Conservation (phyloP, 1,140 invertebrate species). For the Chironomus striatipennis region DNA sequence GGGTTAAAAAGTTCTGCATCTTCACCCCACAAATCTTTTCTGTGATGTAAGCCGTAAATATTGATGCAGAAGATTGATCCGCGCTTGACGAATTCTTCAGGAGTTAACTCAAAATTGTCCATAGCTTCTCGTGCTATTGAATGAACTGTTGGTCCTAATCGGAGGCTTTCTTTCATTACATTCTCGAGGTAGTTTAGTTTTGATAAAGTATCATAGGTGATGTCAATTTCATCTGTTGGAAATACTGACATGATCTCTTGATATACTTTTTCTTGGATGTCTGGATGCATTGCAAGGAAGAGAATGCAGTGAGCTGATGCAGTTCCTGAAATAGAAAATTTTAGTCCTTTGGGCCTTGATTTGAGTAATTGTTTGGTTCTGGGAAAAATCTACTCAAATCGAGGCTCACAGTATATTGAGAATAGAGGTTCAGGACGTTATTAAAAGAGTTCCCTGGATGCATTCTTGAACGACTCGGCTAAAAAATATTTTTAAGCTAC, state of each 20-base stretch:
- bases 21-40: slow-evolving; percentile 34
- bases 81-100: slow-evolving; percentile 26
- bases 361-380: no score
- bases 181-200: slow-evolving; percentile 28
- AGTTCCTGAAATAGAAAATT: neutral
- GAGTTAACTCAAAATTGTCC: slow-evolving; percentile 26
- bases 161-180: slow-evolving; percentile 40
- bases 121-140: slow-evolving; percentile 38
- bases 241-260: slow-evolving; percentile 25
- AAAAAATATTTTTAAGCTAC: no score
- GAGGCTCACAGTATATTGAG: no score
- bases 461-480: no score
- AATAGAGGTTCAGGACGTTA: no score
- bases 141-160: slow-evolving; percentile 47
- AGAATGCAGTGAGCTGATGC: slow-evolving; percentile 15
- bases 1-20: slow-evolving; percentile 49
- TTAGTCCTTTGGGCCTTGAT: no score
- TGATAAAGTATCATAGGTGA: neutral
- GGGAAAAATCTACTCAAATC: no score
- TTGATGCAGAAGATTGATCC: slow-evolving; percentile 27
- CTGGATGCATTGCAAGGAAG: slow-evolving; percentile 26
- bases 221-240: slow-evolving; percentile 4
- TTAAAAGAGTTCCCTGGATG: no score
- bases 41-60: slow-evolving; percentile 36
- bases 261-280: slow-evolving; percentile 23